Evolutionary conservation across 2,113 vertebrate species (phyloP).

Genomic region (Python bivittatus): DNA sequence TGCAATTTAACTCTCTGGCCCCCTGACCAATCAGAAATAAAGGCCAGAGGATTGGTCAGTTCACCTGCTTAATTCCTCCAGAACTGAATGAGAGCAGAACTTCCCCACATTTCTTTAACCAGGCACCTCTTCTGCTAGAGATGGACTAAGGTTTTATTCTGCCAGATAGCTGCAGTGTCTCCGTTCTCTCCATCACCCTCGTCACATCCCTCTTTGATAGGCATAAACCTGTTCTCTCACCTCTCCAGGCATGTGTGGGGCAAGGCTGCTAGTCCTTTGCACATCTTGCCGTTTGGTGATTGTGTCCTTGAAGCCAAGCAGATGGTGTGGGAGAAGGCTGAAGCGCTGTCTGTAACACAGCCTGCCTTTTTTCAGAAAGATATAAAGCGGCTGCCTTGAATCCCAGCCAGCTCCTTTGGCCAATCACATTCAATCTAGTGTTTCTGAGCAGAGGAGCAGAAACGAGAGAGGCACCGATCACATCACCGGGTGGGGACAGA

Average conservation of each 20-base stretch:
- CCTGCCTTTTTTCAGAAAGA: constrained; percentile 24
- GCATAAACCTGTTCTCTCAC: constrained; percentile 44
- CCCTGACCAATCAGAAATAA: neutral
- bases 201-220: neutral
- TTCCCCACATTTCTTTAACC: neutral
- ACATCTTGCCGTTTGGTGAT: constrained; percentile 56
- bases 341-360: constrained; percentile 12
- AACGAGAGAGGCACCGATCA: neutral
- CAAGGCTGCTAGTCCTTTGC: constrained; percentile 68
- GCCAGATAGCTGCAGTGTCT: neutral
- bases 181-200: neutral
- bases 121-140: neutral
- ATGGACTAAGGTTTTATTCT: neutral
- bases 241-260: constrained; percentile 71
- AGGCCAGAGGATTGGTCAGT: neutral
- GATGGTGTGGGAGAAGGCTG: neutral
- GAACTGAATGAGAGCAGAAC: neutral
- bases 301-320: constrained; percentile 19
- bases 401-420: constrained; percentile 19
- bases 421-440: neutral
- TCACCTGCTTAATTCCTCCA: neutral
- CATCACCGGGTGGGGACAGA: neutral
- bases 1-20: neutral
- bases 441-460: neutral
- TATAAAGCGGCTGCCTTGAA: constrained; percentile 46